Conservation (phyloP, 2,888 invertebrate genomes). For the Eupithecia insigniata region DNA sequence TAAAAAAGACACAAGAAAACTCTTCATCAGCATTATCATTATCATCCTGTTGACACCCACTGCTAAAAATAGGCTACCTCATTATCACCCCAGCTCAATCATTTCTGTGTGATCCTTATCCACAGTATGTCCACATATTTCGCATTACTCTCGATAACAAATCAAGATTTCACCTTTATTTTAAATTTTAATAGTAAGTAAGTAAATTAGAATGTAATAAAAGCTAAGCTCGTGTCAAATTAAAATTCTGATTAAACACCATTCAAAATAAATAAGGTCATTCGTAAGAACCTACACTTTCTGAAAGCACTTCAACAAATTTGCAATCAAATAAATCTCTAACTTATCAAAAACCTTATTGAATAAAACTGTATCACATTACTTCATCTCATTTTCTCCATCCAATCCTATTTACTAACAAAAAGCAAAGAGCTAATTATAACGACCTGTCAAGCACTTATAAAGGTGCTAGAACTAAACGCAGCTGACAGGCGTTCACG, state of each 20-base stretch:
- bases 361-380: not conserved
- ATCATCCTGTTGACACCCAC: not conserved
- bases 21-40: not conserved
- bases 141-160: too few species aligned
- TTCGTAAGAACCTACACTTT: too few species aligned
- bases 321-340: not conserved
- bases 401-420: slow-evolving; percentile 19
- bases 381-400: slow-evolving; percentile 1
- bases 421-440: slow-evolving; percentile 30
- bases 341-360: not conserved
- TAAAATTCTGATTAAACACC: too few species aligned
- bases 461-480: slow-evolving; percentile 32
- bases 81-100: not conserved
- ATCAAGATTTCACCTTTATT: too few species aligned
- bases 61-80: not conserved
- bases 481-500: slow-evolving; percentile 36
- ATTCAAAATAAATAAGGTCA: too few species aligned
- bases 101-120: not conserved
- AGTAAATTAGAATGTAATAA: too few species aligned
- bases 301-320: not conserved
- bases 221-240: too few species aligned
- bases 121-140: too few species aligned
- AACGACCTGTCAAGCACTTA: slow-evolving; percentile 27
- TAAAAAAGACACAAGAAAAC: too few species aligned
- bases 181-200: too few species aligned